Base-by-base conservation (phyloP, 2,113 vertebrate species). In the Eretmochelys imbricata region DNA sequence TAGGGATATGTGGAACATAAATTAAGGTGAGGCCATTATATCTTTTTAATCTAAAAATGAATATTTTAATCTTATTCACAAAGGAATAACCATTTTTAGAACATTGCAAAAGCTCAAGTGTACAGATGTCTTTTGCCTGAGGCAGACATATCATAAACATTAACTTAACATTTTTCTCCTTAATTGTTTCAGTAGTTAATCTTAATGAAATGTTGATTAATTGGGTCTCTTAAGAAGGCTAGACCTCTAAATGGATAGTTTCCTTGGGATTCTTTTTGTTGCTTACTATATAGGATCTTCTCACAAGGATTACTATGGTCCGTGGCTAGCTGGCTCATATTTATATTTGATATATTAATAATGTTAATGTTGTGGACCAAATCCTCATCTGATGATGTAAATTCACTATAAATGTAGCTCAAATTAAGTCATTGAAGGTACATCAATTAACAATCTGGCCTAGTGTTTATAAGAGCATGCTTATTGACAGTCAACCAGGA, bases 261-360 rank as follows among this genome's bases (percentile, higher is more conserved):
- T 94, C 95, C 89, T 65, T 84, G 72, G 96, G 96, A 97, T 89
- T 94, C 75, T 96, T 95, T 96, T 95, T 82, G 89, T 59, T 54
- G 1, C 89, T 42, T 86, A 78, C 94, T 92, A 90, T 69, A 89
- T 48, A 92, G 57, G 83, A 91, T 88, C 38, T 82, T 95, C 79
- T 75, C 54, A n/a, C 24, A 94, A 94, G 38, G 53, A 92, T 82
- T 94, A 95, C 93, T 72, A 92, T 1, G 94, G 89, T 87, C 82
- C 83, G 65, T 25, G 9, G 81, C 72, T 79, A 91, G 50, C 78
- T 92, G 86, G 87, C 46, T 89, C 57, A 19, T 81, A 78, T 78
- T 48, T 78, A 78, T 48, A 78, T 78, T 78, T 78, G 75, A 78
- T 17, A 38, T n/a, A 72, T 42, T 90, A 90, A 92, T 80, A 42